Evolutionary conservation across 1,140 invertebrate species (phyloP).

Genomic region (Pseudachorutes palmiensis): DNA sequence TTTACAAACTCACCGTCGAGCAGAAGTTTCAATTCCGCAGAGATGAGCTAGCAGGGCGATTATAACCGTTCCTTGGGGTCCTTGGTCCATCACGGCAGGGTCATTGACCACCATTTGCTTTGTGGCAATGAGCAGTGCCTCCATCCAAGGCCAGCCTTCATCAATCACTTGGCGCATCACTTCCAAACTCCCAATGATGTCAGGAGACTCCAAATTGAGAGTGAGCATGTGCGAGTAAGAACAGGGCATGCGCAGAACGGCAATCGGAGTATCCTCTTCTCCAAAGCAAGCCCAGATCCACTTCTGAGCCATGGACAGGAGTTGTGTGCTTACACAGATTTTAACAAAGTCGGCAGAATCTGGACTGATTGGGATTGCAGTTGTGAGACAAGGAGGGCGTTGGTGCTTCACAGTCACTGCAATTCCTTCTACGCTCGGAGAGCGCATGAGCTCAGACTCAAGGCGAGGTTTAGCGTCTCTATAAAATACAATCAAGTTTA

Average conservation of each 20-base stretch:
- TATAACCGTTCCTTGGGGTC: conserved; percentile 29
- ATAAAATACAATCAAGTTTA: no score
- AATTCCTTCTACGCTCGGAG: conserved; percentile 18
- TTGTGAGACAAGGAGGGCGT: conserved; percentile 26
- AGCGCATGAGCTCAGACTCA: conserved; percentile 27
- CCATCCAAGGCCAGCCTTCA: conserved; percentile 33
- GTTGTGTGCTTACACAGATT: conserved; percentile 30
- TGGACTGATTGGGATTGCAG: conserved; percentile 34
- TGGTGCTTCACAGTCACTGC: conserved; percentile 19
- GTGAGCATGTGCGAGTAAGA: conserved; percentile 34
- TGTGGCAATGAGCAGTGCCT: conserved; percentile 28
- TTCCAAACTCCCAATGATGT: conserved; percentile 29
- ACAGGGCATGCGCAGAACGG: conserved; percentile 36
- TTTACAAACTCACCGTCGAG: conserved; percentile 20
- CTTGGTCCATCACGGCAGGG: conserved; percentile 29
- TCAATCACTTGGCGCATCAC: conserved; percentile 30
- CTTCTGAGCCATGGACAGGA: conserved; percentile 37
- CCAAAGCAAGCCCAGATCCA: conserved; percentile 34
- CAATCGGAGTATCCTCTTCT: conserved; percentile 24
- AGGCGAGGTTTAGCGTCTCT: conserved; percentile 15
- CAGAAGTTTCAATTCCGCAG: conserved; percentile 10
- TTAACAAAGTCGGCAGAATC: conserved; percentile 28
- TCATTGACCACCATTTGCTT: conserved; percentile 37
- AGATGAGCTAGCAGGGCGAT: conserved; percentile 25
- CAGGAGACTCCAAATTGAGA: conserved; percentile 30